These are phyloP conservation scores for Rachycentron canadum DNA, from an alignment of 2,797 vertebrate genomes.

Conservation along the genomic window DNA sequence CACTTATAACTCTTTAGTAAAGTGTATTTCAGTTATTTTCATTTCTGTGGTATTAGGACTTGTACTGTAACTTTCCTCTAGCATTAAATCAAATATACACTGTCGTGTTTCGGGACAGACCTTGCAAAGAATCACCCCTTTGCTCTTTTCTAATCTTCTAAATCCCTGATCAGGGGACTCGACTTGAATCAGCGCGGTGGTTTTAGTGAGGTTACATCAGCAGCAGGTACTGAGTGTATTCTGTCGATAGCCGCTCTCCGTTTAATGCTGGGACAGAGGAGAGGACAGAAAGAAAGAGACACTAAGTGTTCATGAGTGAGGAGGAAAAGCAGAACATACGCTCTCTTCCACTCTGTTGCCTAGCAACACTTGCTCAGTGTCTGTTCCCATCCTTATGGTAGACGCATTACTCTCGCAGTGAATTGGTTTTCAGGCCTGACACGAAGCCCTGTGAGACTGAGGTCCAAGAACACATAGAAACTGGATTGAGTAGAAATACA, in stretches of 20 bases:
- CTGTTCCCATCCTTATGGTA: slow-evolving; percentile 60
- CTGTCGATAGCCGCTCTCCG: slow-evolving; percentile 54
- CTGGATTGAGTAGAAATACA: slow-evolving; percentile 68
- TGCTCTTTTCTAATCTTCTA: slow-evolving; percentile 64
- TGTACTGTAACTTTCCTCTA: slow-evolving; percentile 20
- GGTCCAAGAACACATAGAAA: slow-evolving; percentile 64
- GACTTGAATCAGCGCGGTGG: slow-evolving; percentile 64
- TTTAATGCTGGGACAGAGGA: slow-evolving; percentile 52
- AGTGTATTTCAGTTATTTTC: background rate
- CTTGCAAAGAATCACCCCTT: slow-evolving; percentile 2
- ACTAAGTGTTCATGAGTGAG: slow-evolving; percentile 66
- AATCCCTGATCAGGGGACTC: slow-evolving; percentile 66
- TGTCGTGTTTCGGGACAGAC: slow-evolving; percentile 20
- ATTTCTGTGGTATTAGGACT: background rate
- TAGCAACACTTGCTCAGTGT: slow-evolving; percentile 80
- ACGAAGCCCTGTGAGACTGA: slow-evolving; percentile 63
- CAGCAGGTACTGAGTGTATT: slow-evolving; percentile 48
- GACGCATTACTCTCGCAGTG: slow-evolving; percentile 65
- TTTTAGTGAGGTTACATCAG: slow-evolving; percentile 81
- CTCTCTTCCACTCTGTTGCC: slow-evolving; percentile 83
- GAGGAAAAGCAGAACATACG: slow-evolving; percentile 65
- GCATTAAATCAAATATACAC: slow-evolving; percentile 23
- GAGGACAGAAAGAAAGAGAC: slow-evolving; percentile 65
- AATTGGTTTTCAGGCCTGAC: slow-evolving; percentile 72
- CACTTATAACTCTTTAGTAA: background rate